Percentiles rank a stretch among this genome's conserved stretches.
Evolutionary conservation across 2,113 vertebrate genomes (phyloP).

Genomic region (Chaetops frenatus): DNA sequence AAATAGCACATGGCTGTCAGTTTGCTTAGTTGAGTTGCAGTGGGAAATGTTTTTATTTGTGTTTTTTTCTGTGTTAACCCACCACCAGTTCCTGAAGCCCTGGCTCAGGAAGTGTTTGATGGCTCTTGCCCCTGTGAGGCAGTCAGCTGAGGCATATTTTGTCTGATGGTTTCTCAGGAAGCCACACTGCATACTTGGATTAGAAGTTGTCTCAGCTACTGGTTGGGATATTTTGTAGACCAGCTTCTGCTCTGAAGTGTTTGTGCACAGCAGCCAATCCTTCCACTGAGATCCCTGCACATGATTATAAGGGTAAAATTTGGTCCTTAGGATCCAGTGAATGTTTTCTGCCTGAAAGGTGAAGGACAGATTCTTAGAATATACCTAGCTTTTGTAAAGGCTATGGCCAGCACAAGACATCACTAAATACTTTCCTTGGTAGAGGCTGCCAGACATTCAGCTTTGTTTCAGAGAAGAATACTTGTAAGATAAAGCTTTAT

Average conservation of each 20-base stretch:
- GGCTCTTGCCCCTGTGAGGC: background rate
- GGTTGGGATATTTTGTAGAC: background rate
- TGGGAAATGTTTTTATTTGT: background rate
- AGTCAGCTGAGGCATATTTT: background rate
- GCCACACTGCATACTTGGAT: background rate
- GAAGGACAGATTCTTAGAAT: background rate
- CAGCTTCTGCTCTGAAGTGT: background rate
- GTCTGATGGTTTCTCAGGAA: background rate
- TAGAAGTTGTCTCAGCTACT: background rate
- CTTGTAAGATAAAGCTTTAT: background rate
- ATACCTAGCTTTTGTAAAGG: background rate
- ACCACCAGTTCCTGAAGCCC: background rate
- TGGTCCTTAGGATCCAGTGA: background rate
- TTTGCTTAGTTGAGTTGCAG: background rate
- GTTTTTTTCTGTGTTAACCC: background rate
- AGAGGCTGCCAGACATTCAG: background rate
- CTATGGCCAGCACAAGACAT: background rate
- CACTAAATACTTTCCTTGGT: background rate
- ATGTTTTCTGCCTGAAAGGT: background rate
- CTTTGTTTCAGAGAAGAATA: conserved; percentile 7
- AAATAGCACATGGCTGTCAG: background rate
- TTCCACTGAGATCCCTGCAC: background rate
- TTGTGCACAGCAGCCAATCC: background rate
- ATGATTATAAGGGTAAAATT: background rate
- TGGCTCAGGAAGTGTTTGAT: background rate